A percentile compares a stretch with the other conserved stretches of the same genome.
phyloP scores from a whole-genome alignment of 2,113 vertebrate species.

The Cryptoleucopteryx plumbea region DNA sequence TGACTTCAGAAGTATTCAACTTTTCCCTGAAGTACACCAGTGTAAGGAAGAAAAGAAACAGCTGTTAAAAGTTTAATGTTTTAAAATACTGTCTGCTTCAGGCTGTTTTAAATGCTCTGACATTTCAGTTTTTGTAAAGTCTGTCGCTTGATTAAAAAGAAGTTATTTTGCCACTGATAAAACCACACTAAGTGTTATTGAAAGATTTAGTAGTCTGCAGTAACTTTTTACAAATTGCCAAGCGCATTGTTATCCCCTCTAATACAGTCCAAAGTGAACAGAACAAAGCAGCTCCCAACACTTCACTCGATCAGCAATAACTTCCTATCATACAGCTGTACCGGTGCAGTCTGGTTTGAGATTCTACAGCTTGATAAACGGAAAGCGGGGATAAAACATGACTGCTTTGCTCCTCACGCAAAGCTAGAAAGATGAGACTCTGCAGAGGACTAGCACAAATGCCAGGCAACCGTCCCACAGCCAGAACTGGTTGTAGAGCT shows the following conservation, averaged over 20 bases:
- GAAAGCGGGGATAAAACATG: neutral
- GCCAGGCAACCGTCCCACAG: neutral
- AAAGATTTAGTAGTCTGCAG: neutral
- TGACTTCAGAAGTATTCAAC: neutral
- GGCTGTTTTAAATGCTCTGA: neutral
- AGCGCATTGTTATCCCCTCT: neutral
- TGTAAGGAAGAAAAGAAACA: neutral
- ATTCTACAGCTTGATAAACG: neutral
- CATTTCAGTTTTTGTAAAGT: neutral
- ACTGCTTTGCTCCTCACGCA: rapidly evolving
- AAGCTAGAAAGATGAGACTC: neutral
- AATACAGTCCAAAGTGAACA: neutral
- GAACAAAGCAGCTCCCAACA: neutral
- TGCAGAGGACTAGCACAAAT: neutral
- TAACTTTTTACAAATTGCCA: neutral
- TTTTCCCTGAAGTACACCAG: neutral
- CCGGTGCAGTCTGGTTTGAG: neutral
- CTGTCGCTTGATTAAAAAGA: neutral
- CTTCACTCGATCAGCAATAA: neutral
- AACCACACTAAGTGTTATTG: neutral
- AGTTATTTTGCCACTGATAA: neutral
- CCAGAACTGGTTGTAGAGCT: neutral
- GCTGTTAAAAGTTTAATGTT: constrained; percentile 11
- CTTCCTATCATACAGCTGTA: neutral
- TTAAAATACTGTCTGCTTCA: neutral